Conservation (phyloP, 2,888 invertebrate genomes). For the Paralinhomoeus sp. region DNA sequence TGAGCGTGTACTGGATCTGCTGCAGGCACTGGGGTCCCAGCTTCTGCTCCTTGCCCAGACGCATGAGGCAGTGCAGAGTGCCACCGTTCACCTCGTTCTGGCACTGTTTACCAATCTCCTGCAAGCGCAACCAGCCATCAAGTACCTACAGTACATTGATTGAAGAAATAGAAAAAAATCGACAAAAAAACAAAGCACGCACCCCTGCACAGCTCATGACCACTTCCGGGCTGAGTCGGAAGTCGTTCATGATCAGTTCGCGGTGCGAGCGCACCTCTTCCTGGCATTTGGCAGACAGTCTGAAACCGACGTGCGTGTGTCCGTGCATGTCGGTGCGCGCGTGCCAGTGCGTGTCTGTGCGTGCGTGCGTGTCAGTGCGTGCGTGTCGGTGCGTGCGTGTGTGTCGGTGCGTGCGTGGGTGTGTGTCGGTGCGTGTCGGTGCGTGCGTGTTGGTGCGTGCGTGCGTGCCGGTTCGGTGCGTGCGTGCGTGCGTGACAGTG, state of each 20-base stretch:
- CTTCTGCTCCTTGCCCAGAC: constrained; percentile 32
- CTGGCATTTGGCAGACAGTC: constrained; percentile 46
- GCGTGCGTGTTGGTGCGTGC: too few relatives aligned
- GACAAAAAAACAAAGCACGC: not conserved
- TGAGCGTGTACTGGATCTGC: not conserved
- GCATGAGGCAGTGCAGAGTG: constrained; percentile 82
- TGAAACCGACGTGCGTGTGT: too few relatives aligned
- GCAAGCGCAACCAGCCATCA: not conserved
- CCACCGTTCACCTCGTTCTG: constrained; percentile 40
- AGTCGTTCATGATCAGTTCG: constrained; percentile 63
- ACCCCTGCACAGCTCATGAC: constrained; percentile 51
- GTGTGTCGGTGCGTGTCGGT: too few relatives aligned
- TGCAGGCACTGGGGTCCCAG: not conserved
- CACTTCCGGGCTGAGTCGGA: constrained; percentile 70
- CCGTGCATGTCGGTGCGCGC: too few relatives aligned
- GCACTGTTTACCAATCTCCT: constrained; percentile 44
- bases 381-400: too few relatives aligned
- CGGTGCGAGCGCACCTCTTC: constrained; percentile 74
- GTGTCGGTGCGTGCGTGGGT: too few relatives aligned
- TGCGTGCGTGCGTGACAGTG: too few relatives aligned
- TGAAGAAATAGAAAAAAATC: not conserved
- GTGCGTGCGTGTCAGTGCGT: too few relatives aligned
- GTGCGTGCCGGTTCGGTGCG: too few relatives aligned
- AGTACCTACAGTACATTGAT: not conserved
- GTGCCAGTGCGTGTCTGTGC: too few relatives aligned